Evolutionary conservation across 2,888 invertebrate genomes (phyloP).

Genomic region (Eremobia ochroleuca): DNA sequence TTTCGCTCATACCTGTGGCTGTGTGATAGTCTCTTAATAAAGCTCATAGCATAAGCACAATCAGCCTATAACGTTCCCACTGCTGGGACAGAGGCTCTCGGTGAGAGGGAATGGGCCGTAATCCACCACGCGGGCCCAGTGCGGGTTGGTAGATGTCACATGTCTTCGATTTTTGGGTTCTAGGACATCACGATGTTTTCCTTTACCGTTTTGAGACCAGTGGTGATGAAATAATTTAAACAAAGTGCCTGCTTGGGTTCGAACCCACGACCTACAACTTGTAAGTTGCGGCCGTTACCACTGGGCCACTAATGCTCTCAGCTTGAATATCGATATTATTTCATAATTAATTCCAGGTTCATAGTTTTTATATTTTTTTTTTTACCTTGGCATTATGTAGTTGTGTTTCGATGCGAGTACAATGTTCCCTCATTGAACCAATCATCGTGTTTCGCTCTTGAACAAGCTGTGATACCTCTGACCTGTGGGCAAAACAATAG

Average conservation of each 20-base stretch:
- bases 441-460: conserved; percentile 86
- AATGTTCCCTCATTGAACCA: conserved; percentile 85
- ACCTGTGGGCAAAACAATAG: conserved; percentile 66
- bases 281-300: not conserved
- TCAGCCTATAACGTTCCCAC: not conserved
- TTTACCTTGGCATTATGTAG: conserved; percentile 81
- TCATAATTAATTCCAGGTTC: not conserved
- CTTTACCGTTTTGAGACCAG: not conserved
- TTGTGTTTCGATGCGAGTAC: conserved; percentile 82
- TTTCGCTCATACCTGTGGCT: not conserved
- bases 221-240: not conserved
- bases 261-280: not conserved
- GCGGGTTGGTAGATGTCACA: not conserved
- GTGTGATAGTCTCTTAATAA: not conserved
- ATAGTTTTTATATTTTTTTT: not conserved
- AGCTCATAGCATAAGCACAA: not conserved
- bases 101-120: not conserved
- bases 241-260: not conserved
- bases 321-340: not conserved
- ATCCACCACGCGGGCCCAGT: not conserved
- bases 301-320: not conserved
- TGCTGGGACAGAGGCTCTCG: not conserved
- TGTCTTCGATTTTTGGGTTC: not conserved
- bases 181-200: not conserved
- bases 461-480: conserved; percentile 83